Base-by-base conservation (phyloP, 2,113 vertebrate species). In the Prietella phreatophila region DNA sequence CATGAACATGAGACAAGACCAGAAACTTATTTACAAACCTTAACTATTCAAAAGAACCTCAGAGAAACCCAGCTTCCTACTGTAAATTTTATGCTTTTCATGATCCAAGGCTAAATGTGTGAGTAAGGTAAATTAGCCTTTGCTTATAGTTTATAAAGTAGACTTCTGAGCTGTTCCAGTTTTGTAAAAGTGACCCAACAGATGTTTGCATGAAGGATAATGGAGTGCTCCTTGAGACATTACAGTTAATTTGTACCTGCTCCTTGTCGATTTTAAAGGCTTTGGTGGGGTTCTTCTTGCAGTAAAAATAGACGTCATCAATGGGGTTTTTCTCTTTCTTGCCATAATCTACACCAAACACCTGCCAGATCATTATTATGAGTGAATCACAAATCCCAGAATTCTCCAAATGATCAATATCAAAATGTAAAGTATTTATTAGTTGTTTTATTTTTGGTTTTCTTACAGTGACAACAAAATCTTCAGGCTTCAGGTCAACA, bases 281-380 rank as follows among this genome's bases (percentile, higher is more conserved):
- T 90, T 93, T 93, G 82, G 47, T 95, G 20, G 89, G 91, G 87
- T 97, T 92, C 2, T 94, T 90, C 89, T 99, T 99, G 92, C 96
- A 96, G 86, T 99, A 99, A 93, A 99, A 99, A 36, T 91, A 92
- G 87, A 98, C 96, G 0, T 93, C 95, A 92, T 98, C 97, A 60
- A 99, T 94, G 69, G 98, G 98, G 86, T 99, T 96, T 91, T 98
- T 93, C 2, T 97, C 95, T 90, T 98, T 96, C 98, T 99, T 99
- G 22, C 98, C 98, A 86, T 99, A 99, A 93, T 99, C 96, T 94
- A 99, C 95, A 53, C 88, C 78, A 93, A 98, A 94, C 60, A 99
- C 92, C 98, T 99, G 86, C 42, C 53, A 83, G 14, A 83, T 82
- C 56, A 42, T 20, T 36, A 63, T 47, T 42, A 42, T 27, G 4